A percentile compares a stretch with the other conserved stretches of the same genome.
Evolutionary conservation across 2,797 vertebrate genomes (phyloP).

Genomic region (Onychomys torridus): DNA sequence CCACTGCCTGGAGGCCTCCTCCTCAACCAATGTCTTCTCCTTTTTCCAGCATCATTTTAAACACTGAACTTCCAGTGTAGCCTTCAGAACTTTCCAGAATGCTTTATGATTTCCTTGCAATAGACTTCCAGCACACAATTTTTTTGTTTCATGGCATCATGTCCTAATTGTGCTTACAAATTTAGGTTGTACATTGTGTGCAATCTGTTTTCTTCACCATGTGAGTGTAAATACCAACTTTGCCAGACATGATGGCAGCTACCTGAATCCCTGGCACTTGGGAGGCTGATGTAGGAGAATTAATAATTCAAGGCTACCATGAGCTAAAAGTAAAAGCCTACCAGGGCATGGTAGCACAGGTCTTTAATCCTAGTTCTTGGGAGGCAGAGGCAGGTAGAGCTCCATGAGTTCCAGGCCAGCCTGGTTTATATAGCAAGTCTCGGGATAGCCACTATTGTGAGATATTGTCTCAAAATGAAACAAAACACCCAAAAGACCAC

Average conservation of each 20-base stretch:
- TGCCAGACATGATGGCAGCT: background rate
- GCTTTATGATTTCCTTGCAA: background rate
- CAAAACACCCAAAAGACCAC: background rate
- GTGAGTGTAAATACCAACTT: background rate
- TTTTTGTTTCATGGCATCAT: background rate
- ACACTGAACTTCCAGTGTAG: background rate
- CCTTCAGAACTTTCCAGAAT: slow-evolving; percentile 33
- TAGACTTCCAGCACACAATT: background rate
- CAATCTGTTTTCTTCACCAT: background rate
- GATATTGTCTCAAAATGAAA: background rate
- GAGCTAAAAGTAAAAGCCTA: background rate
- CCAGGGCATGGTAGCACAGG: background rate
- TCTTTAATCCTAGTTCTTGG: background rate
- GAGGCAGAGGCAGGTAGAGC: background rate
- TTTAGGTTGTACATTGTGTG: background rate
- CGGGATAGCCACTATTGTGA: background rate
- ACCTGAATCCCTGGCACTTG: background rate
- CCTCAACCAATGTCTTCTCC: background rate
- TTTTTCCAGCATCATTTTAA: slow-evolving; percentile 27
- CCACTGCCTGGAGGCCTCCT: background rate
- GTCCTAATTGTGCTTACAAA: background rate
- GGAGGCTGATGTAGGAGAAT: background rate
- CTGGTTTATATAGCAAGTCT: background rate
- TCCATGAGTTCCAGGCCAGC: background rate
- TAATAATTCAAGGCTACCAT: background rate